phyloP scores from a whole-genome alignment of 2,113 vertebrate genomes.

The Bos taurus region ARS-UCD2.0 NC_037352.1:41464001-41464500 shows the following conservation, averaged over 20 bases:
- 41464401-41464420: fast-evolving
- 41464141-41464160: neutral
- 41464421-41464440: fast-evolving
- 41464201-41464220: neutral
- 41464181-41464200: neutral
- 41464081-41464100: neutral
- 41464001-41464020: fast-evolving
- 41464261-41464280: neutral
- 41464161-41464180: neutral
- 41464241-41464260: slow-evolving; percentile 55
- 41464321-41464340: slow-evolving; percentile 9
- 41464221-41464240: neutral
- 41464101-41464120: neutral
- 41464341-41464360: neutral
- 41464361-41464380: neutral
- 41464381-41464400: fast-evolving
- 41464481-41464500: neutral
- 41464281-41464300: slow-evolving; percentile 51
- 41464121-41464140: slow-evolving; percentile 17
- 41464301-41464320: slow-evolving; percentile 27
- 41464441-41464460: fast-evolving
- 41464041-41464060: fast-evolving
- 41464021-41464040: neutral
- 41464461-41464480: fast-evolving
- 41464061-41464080: neutral